Base-by-base conservation (phyloP, 2,888 invertebrate genomes). In the Drosophila mimetica region DNA sequence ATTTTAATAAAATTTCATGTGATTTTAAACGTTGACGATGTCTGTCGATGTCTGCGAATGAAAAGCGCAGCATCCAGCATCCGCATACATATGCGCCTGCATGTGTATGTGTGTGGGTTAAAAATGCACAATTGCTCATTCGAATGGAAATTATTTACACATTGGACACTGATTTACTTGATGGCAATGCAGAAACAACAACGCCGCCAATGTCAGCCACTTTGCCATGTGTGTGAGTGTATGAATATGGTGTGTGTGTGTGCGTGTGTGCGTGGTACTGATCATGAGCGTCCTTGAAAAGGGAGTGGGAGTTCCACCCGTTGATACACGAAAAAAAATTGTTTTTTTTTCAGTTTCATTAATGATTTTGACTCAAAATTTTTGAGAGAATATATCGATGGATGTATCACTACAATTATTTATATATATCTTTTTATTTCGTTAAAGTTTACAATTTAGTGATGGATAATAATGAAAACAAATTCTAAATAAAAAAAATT, bases 141-240 rank as follows among this genome's bases (percentile, higher is more conserved):
- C 87, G 82, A 78, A 85, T 90, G 91, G 91, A 91, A 91, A 91
- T 91, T 91, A 91, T 91, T 90, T 89, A 88, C 89, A 89, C 86
- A 86, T 88, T 88, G 86, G 86, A 77, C 86, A 86, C 83, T 85
- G 86, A 87, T 80, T 86, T 87, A 85, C 87, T 85, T 87, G 80
- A 80, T 80, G 86, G 74, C 58, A 59, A 37, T 53, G 36, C 72
- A 72, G 55, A 58, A 64, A 52, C 74, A 71, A 41, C 65, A 72
- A 37, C 67, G 37, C 77, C 77, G 77, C 39, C 77, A 74, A 57
- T 79, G 79, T 65, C 80, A 81, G 69, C 53, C 81, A 78, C 81
- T 82, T 79, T 50, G 48, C 36, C 30, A 9, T 58, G 16, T 30
- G 14, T 36, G 11, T 53, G 41, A n/a, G 4, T 53, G n/a, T 65